Evolutionary conservation across 1,140 invertebrate genomes (phyloP), one percentile per base, ranked within the genome.

Genomic region (Brachionus sp.): DNA sequence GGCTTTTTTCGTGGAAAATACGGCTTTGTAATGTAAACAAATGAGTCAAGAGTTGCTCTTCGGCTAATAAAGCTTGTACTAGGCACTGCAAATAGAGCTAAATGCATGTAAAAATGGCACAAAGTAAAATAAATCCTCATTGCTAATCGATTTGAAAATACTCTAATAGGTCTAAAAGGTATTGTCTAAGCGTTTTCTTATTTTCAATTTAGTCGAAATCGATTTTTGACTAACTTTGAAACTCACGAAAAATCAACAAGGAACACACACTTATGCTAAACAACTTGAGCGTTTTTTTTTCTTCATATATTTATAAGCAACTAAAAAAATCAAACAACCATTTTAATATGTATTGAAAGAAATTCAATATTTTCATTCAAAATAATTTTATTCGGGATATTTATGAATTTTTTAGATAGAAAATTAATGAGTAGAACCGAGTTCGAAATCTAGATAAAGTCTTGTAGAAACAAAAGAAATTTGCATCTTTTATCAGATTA

Each of bases 401-500:
- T 19, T 23, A 57, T 57, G 50, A 57, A 57, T 57, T 57, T 57
- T 57, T 57, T 57, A 57, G 50, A 57, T 57, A 57, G 50, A 57
- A 57, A 57, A 57, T 57, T 57, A 57, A 57, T 57, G 50, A 57
- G 50, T 6, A 57, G n/a, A 57, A 16, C 33, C n/a, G 19, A 39
- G 66, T 70, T 39, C 12, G 37, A 70, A 70, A 70, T 70, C 66
- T 19, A 70, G 66, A 70, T 70, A 70, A 70, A 70, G 13, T 39
- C 9, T 37, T 70, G 9, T 16, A 66, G 13, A 66, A 37, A 66
- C 29, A 33, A 70, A 39, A 70, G 5, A 39, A 70, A 70, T 70
- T 70, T 70, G 66, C 66, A 70, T 70, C 66, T 70, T 70, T 70
- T 70, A 70, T 70, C 66, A 70, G 66, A 70, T 70, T 70, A 70